Percentiles rank a stretch among this genome's conserved stretches.
Conservation (phyloP, 2,113 vertebrate species). For the Etia nguti region DNA sequence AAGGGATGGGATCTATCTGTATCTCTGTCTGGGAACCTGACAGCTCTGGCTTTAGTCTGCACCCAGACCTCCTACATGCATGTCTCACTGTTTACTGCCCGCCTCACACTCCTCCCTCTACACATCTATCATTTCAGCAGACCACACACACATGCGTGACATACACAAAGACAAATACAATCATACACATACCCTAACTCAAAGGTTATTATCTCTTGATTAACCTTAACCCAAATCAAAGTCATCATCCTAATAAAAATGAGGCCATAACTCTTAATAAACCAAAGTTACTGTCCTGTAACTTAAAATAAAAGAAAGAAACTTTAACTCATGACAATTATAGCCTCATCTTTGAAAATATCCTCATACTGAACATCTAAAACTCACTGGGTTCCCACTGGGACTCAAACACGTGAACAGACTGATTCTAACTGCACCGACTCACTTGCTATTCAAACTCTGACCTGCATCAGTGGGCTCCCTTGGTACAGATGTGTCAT, state of each 20-base stretch:
- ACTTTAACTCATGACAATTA: neutral
- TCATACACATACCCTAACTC: neutral
- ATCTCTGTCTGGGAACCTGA: slow-evolving; percentile 63
- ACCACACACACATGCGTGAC: slow-evolving; percentile 59
- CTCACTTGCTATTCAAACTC: neutral
- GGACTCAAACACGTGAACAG: neutral
- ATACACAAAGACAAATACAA: slow-evolving; percentile 10
- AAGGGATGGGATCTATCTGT: slow-evolving; percentile 52
- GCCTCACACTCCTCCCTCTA: slow-evolving; percentile 40
- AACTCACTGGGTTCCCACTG: slow-evolving; percentile 8
- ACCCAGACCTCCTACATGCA: slow-evolving; percentile 65
- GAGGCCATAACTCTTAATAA: neutral
- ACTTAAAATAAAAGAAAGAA: neutral
- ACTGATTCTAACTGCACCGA: neutral
- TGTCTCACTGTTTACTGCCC: slow-evolving; percentile 57
- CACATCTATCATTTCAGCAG: slow-evolving; percentile 62
- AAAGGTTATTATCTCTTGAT: slow-evolving; percentile 1
- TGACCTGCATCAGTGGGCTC: slow-evolving; percentile 33
- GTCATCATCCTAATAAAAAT: neutral
- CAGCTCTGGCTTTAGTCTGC: slow-evolving; percentile 69
- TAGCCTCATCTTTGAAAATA: neutral
- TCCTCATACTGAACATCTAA: neutral
- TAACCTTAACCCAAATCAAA: neutral
- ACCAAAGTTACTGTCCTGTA: neutral
- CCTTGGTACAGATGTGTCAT: slow-evolving; percentile 17